Percentiles rank a stretch among this genome's conserved stretches.
These are phyloP conservation scores for Chlorospingus flavigularis DNA, from an alignment of 2,797 vertebrate species.

Conservation along the genomic window DNA sequence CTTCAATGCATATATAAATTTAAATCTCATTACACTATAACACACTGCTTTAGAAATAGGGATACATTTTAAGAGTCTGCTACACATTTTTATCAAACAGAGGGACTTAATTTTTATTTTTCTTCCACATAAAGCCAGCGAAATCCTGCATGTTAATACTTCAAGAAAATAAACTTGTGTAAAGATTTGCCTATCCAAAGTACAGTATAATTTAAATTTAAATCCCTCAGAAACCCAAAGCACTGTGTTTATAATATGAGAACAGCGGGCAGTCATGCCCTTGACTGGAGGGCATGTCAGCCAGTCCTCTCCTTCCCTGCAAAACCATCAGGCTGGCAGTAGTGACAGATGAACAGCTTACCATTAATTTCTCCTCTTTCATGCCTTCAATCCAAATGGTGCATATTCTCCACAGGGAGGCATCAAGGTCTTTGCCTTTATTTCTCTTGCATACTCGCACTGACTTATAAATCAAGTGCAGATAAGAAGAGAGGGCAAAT, in stretches of 20 bases:
- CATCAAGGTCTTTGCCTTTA: conserved; percentile 81
- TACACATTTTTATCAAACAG: conserved; percentile 63
- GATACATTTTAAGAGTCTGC: conserved; percentile 62
- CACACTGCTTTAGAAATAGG: conserved; percentile 51
- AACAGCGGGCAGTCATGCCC: conserved; percentile 80
- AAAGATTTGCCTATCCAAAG: conserved; percentile 72
- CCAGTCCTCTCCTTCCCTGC: conserved; percentile 73
- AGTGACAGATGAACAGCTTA: conserved; percentile 87
- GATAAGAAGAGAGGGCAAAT: conserved; percentile 78
- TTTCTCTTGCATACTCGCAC: conserved; percentile 77
- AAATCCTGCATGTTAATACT: conserved; percentile 68
- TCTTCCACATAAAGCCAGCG: conserved; percentile 52
- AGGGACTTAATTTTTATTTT: conserved; percentile 62
- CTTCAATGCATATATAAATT: conserved; percentile 58
- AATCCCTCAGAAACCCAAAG: conserved; percentile 71
- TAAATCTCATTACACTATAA: conserved; percentile 69
- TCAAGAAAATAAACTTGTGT: conserved; percentile 70
- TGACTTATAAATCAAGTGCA: conserved; percentile 84
- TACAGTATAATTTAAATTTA: conserved; percentile 76
- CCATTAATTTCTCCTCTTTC: conserved; percentile 84
- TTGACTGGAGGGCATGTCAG: conserved; percentile 84
- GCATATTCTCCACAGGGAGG: conserved; percentile 79
- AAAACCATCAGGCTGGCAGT: conserved; percentile 81
- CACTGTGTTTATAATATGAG: conserved; percentile 75
- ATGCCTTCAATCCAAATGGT: conserved; percentile 82